Base-by-base conservation (phyloP, 2,797 vertebrate species). In the Numenius phaeopus region DNA sequence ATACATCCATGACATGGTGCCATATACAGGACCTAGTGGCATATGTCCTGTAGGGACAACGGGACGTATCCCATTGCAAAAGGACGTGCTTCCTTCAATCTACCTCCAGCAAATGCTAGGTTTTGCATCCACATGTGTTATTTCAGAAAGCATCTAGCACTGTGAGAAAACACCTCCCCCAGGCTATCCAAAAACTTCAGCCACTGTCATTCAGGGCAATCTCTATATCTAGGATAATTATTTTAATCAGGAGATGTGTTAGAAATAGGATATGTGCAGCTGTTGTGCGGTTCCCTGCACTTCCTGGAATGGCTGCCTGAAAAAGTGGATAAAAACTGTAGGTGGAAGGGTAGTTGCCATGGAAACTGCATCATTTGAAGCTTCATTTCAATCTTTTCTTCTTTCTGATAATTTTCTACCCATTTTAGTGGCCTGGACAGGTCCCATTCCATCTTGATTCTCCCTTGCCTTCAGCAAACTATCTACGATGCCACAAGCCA, bases 301-400 rank as follows among this genome's bases (percentile, higher is more conserved):
- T 89, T 94, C 79, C 91, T 95, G 84, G 66, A 91, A 90, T 59
- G 94, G 91, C 85, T 96, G 95, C 69, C 59, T 91, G 89, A 89
- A 94, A 94, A 95, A 93, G 66, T 95, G 85, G 84, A 91, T 91
- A 83, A 95, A 90, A 96, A 83, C 54, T 69, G 57, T 83, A 89
- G 70, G 87, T 93, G 65, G 93, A 93, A 89, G 97, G 95, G 94
- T 85, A 96, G 95, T 97, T 94, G 87, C 62, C 87, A 94, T 95
- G 72, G 95, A 81, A 97, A 97, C 94, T 37, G 65, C 78, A 85
- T 96, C 71, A 75, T 0, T 83, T 89, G 67, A 83, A 93, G 83
- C 81, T 94, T 96, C 30, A 69, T 89, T 92, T 94, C 49, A 92
- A 64, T 71, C 59, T 92, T 94, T 76, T 81, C 34, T 86, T 90